Evolutionary conservation across 1,140 invertebrate species (phyloP).

Genomic region (Drosophila tani): DNA sequence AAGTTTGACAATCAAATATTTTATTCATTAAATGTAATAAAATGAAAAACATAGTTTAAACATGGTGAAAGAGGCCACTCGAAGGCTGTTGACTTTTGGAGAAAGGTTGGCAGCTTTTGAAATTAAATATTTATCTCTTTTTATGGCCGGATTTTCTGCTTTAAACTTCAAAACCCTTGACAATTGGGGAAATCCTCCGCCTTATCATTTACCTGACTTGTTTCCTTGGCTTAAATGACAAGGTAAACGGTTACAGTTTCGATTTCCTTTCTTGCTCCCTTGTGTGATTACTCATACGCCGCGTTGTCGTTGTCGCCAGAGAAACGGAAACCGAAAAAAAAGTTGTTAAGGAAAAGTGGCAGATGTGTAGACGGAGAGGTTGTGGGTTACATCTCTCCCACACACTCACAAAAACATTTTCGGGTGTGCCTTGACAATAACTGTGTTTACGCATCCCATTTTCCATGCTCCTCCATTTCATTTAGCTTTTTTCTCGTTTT

Average conservation of each 20-base stretch:
- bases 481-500: not conserved
- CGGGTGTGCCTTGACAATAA: conserved; percentile 23
- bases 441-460: conserved; percentile 50
- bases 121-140: conserved; percentile 11
- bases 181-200: conserved; percentile 6
- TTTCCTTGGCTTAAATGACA: conserved; percentile 30
- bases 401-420: not conserved
- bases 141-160: conserved; percentile 9
- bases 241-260: conserved; percentile 66
- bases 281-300: conserved; percentile 72
- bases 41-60: not conserved
- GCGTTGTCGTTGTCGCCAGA: conserved; percentile 28
- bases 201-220: not conserved
- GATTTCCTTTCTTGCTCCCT: conserved; percentile 35
- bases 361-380: not conserved
- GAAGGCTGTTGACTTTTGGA: conserved; percentile 2
- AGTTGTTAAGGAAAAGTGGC: conserved; percentile 15
- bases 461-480: conserved; percentile 8
- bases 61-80: not conserved
- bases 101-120: not conserved
- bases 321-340: conserved; percentile 23
- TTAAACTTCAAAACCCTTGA: conserved; percentile 7
- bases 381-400: conserved; percentile 18
- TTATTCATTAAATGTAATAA: conserved; percentile 9
- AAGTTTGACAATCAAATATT: not conserved